phyloP scores from a whole-genome alignment of 2,797 vertebrate species.

The Salarias fasciatus region DNA sequence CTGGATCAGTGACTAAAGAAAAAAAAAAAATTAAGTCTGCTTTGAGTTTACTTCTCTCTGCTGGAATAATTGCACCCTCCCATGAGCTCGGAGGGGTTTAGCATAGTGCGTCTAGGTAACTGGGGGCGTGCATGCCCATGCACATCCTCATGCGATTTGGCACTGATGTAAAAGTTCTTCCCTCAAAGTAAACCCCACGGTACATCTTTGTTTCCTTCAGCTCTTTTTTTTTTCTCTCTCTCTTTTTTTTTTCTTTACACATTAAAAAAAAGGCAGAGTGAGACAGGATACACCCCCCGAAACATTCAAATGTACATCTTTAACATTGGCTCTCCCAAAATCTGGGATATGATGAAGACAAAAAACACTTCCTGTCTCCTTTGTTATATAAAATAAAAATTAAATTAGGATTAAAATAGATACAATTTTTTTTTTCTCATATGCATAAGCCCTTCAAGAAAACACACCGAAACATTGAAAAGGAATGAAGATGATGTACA shows the following conservation, averaged over 20 bases:
- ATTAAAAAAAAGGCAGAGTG: conserved; percentile 77
- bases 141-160: conserved; percentile 80
- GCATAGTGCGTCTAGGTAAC: conserved; percentile 55
- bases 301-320: conserved; percentile 84
- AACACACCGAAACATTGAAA: conserved; percentile 65
- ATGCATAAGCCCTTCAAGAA: conserved; percentile 85
- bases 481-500: conserved; percentile 64
- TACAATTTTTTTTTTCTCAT: conserved; percentile 57
- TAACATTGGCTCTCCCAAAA: conserved; percentile 70
- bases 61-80: conserved; percentile 53
- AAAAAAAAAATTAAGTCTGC: conserved; percentile 37
- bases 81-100: conserved; percentile 42
- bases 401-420: conserved; percentile 72
- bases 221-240: conserved; percentile 10
- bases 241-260: conserved; percentile 34
- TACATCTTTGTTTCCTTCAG: conserved; percentile 33
- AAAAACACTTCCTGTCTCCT: conserved; percentile 52
- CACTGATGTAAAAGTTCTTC: conserved; percentile 79
- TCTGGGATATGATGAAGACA: conserved; percentile 60
- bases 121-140: conserved; percentile 69
- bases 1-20: conserved; percentile 25
- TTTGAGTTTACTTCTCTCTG: conserved; percentile 49
- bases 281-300: conserved; percentile 65
- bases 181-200: conserved; percentile 57
- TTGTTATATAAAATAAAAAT: conserved; percentile 62